Evolutionary conservation across 2,888 invertebrate genomes (phyloP), one percentile per base, ranked within the genome.

Genomic region (Diloba caeruleocephala): DNA sequence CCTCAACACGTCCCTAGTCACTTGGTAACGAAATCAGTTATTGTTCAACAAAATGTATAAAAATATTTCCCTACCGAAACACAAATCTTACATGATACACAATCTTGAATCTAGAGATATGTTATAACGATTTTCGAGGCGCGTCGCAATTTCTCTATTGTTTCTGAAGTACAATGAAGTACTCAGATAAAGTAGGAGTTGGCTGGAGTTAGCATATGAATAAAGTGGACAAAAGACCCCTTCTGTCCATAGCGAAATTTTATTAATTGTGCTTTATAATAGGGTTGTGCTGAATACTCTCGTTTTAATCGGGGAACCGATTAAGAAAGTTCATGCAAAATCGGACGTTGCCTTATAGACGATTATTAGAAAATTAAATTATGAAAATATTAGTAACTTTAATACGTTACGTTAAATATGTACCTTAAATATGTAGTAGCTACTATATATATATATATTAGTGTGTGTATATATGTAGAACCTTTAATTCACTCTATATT

Each of bases 121-220:
- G 51, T 66, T 53, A 50, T 39, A 39, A 29, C 45, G 66, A 44
- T 57, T 41, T 54, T 48, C 57, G 57, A 61, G 73, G 69, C 72
- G 74, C 74, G 71, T 73, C 71, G 78, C 83, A 76, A 81, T 84
- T 78, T 80, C 78, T 69, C 82, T 64, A 82, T 87, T 87, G 85
- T 86, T 87, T 86, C 84, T 84, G 77, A 82, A 85, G 80, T 77
- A 88, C 85, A 86, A 87, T 85, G 82, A 86, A 81, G 80, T 82
- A 77, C 78, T 80, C 73, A 64, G 78, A 75, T 82, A 80, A 82
- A 84, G 85, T 84, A 84, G 81, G 76, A 81, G 81, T 79, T 77
- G 76, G 68, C 76, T 79, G 79, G 84, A 88, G 87, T 91, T 91
- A 88, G 89, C 90, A 90, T 89, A 90, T 90, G 88, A 90, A 91